phyloP scores from a whole-genome alignment of 2,113 vertebrate genomes.

The Eptatretus burgeri region DNA sequence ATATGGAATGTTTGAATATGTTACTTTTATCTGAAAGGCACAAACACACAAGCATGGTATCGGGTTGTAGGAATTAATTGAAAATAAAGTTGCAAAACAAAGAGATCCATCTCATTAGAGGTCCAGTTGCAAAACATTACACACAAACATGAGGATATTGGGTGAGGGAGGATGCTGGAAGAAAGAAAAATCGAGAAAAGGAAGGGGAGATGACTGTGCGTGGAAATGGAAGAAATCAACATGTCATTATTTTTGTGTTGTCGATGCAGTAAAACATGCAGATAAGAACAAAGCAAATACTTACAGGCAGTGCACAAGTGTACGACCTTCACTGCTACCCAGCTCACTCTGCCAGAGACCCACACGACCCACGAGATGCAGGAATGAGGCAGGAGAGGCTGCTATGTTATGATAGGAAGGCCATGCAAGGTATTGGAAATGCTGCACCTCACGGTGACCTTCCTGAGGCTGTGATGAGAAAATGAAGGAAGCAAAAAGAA shows the following conservation, averaged over 20 bases:
- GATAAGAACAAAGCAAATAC: slow-evolving; percentile 13
- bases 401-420: slow-evolving; percentile 75
- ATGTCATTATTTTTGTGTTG: no score
- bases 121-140: background rate
- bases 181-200: background rate
- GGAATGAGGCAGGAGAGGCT: slow-evolving; percentile 64
- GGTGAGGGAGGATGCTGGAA: background rate
- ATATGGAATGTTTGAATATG: background rate
- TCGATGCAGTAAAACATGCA: no score
- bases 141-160: background rate
- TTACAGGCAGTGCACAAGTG: slow-evolving; percentile 87
- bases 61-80: background rate
- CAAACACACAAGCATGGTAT: no score
- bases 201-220: background rate
- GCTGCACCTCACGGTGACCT: slow-evolving; percentile 74
- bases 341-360: slow-evolving; percentile 96
- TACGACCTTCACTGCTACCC: slow-evolving; percentile 58
- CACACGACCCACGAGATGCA: slow-evolving; percentile 54
- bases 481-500: no score
- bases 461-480: slow-evolving; percentile 42
- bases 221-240: background rate
- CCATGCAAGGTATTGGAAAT: slow-evolving; percentile 95
- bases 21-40: background rate
- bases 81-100: background rate
- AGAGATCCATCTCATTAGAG: background rate